These are phyloP conservation scores for Edolisoma coerulescens DNA, from an alignment of 2,113 vertebrate species.

Conservation along the genomic window DNA sequence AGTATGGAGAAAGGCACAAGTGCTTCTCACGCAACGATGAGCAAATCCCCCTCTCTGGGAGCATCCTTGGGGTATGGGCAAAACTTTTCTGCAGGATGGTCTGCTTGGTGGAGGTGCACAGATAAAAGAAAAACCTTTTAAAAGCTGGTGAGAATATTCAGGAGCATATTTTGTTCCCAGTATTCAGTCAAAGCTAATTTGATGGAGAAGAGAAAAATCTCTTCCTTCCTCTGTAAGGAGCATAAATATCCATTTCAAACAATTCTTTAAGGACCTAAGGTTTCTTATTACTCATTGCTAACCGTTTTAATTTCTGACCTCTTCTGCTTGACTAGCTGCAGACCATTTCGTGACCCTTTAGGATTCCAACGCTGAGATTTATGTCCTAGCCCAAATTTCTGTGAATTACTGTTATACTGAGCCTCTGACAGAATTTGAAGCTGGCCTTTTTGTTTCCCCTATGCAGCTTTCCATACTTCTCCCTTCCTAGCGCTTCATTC, in stretches of 20 bases:
- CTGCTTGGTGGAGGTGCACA: background rate
- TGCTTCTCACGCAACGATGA: rapidly evolving
- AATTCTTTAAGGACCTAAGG: conserved; percentile 43
- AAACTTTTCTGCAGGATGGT: background rate
- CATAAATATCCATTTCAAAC: conserved; percentile 49
- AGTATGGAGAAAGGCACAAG: background rate
- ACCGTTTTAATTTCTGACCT: conserved; percentile 72
- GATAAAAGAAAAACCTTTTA: background rate
- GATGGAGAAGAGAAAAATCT: background rate
- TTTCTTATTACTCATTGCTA: conserved; percentile 59
- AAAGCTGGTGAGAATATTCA: background rate
- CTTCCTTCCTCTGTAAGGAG: background rate
- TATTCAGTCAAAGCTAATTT: background rate
- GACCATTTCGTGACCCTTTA: conserved; percentile 64
- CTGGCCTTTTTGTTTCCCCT: background rate
- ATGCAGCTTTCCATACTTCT: background rate
- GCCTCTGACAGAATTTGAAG: background rate
- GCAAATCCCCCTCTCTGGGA: background rate
- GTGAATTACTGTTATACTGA: conserved; percentile 9
- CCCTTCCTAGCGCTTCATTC: background rate
- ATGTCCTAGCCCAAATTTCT: conserved; percentile 46
- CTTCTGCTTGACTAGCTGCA: conserved; percentile 68
- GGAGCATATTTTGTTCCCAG: background rate
- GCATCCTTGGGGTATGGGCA: background rate
- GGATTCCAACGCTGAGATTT: conserved; percentile 60